phyloP scores from a whole-genome alignment of 2,888 invertebrate species.

The Tenthredo mesomela region DNA sequence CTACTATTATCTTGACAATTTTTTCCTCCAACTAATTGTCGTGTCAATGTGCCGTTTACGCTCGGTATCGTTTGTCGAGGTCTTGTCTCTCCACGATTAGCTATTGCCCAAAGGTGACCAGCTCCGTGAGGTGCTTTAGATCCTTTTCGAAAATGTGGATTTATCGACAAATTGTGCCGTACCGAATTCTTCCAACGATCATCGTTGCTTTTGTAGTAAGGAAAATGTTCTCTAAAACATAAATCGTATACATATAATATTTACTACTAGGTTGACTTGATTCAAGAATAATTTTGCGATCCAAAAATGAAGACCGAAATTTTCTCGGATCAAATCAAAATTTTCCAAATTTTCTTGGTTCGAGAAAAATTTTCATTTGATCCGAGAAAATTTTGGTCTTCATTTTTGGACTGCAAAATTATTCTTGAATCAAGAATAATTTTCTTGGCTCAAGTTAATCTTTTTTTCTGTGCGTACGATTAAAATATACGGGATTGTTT shows the following conservation, averaged over 20 bases:
- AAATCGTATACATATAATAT: conserved; percentile 41
- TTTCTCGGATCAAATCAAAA: too few relatives aligned
- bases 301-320: too few relatives aligned
- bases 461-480: too few relatives aligned
- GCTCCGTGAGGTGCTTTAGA: conserved; percentile 92
- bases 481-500: not conserved
- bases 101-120: conserved; percentile 94
- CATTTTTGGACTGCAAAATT: too few relatives aligned
- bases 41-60: conserved; percentile 52
- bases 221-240: conserved; percentile 88
- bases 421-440: too few relatives aligned
- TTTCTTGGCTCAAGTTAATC: too few relatives aligned
- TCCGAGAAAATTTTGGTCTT: too few relatives aligned
- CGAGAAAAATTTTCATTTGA: too few relatives aligned
- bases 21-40: conserved; percentile 57
- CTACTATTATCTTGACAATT: conserved; percentile 56
- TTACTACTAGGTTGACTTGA: too few relatives aligned
- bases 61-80: conserved; percentile 64
- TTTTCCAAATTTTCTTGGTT: too few relatives aligned
- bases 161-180: conserved; percentile 93
- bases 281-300: too few relatives aligned
- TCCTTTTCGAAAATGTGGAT: conserved; percentile 94
- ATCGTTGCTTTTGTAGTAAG: conserved; percentile 93
- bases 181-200: conserved; percentile 97
- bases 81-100: conserved; percentile 82